Evolutionary conservation across 2,888 invertebrate species (phyloP), one percentile per base, ranked within the genome.

Genomic region (Autographa pulchrina): DNA sequence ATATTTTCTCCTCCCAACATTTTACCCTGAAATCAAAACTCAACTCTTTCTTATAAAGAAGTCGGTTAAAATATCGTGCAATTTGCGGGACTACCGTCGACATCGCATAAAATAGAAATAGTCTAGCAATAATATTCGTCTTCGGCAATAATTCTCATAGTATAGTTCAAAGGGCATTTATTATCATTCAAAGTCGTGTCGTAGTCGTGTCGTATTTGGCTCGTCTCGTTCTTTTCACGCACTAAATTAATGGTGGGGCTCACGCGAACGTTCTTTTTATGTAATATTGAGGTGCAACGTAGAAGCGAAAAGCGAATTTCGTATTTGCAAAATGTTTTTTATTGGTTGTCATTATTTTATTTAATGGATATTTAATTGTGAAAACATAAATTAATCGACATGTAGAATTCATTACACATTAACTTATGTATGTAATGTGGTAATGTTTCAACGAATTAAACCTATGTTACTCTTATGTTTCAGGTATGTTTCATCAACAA

Each of bases 141-240:
- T 31, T 62, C 74, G 85, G 86, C 32, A 62, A 89, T 91, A 90
- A 90, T 89, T 90, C 87, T 81, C 77, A 60, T 68, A 59, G 83
- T 82, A 60, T 68, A 59, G 83, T 82, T 89, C 83, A 89, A 87
- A 89, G 87, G 84, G 86, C 90, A 91, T 92, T 91, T 87, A 92
- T 93, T 92, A 92, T 91, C 88, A 89, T 88, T 90, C 84, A 89
- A 88, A 87, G 84, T 25, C 25, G 25, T 25, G 25, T 25, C 25
- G 25, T 3, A 85, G 87, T 88, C 76, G 88, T 81, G 84, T 82
- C 86, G 82, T 85, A 82, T 83, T 84, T 87, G 88, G 85, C 75
- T 79, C 88, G 86, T 89, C 89, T 87, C 84, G 87, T 88, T 93
- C 93, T 91, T 93, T 94, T 93, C 92, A 94, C 93, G 93, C 92